Evolutionary conservation across 2,797 vertebrate genomes (phyloP), one percentile per base, ranked within the genome.

Genomic region (Peromyscus aztecus): DNA sequence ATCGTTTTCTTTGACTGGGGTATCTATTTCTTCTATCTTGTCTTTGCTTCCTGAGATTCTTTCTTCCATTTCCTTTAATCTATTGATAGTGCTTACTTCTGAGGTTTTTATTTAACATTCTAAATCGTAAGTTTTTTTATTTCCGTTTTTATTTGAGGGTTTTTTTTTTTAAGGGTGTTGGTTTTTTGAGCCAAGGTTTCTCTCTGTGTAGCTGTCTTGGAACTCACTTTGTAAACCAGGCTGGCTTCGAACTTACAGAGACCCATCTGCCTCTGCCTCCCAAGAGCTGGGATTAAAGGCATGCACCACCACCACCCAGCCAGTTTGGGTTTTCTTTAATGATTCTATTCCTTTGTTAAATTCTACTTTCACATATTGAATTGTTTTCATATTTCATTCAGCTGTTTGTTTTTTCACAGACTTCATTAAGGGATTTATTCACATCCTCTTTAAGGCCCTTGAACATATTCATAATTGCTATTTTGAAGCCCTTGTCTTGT

Each of bases 301-400:
- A 1, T 19, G 7, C 2, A 0, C 67, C 17, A 37, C 34, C 13
- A 69, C 65, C 2, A 2, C 65, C 65, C 4, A 6, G 31, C 2
- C 65, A 69, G 65, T 69, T 34, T 17, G 31, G 65, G 6, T 16
- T 69, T 69, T 82, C 55, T 61, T 40, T 29, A 40, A 12, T 40
- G 24, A 40, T 27, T 13, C n/a, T 27, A 40, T 40, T 17, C 8
- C 16, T 83, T 61, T 61, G 55, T 82, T 61, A 82, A n/a, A 24
- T 40, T 61, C 37, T 16, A 59, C 57, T 40, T 61, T 40, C 7
- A 5, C 24, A 37, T 8, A 4, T 82, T 61, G 55, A 40, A 82
- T 61, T 61, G 55, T 82, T 61, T 82, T 10, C n/a, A 16, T 40
- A 17, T 40, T 82, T 59, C 27, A 37, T 82, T 29, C 24, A 61